phyloP scores from a whole-genome alignment of 2,113 vertebrate species.

The Eolophus roseicapilla region DNA sequence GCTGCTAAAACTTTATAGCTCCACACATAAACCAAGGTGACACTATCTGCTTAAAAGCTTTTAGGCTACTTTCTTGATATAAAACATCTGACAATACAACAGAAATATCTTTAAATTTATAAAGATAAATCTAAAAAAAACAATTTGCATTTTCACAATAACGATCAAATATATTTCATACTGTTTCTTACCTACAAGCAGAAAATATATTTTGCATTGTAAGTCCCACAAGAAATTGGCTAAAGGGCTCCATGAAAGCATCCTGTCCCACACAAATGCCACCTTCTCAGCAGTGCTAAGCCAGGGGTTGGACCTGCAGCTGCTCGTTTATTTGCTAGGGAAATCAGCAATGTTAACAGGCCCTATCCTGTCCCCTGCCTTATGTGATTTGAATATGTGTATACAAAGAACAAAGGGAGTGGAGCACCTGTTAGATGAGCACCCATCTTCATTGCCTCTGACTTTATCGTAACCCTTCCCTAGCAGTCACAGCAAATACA shows the following conservation, averaged over 20 bases:
- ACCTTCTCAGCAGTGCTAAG: constrained; percentile 35
- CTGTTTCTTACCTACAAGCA: constrained; percentile 77
- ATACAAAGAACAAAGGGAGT: constrained; percentile 78
- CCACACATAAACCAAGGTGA: background rate
- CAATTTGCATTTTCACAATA: background rate
- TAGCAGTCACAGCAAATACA: constrained; percentile 18
- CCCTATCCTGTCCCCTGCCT: constrained; percentile 74
- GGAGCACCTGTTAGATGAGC: constrained; percentile 78
- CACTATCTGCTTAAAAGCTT: constrained; percentile 6
- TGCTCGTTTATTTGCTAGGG: constrained; percentile 80
- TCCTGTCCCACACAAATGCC: constrained; percentile 66
- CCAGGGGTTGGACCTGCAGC: constrained; percentile 68
- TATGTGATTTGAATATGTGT: constrained; percentile 82
- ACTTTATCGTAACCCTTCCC: constrained; percentile 39
- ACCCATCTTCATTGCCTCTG: constrained; percentile 60
- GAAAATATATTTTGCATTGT: constrained; percentile 67
- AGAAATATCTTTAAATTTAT: background rate
- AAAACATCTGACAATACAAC: background rate
- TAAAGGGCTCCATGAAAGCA: constrained; percentile 73
- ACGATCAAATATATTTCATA: background rate
- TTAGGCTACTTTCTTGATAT: background rate
- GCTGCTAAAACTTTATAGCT: background rate
- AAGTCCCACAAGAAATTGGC: constrained; percentile 59
- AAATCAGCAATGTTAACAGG: constrained; percentile 79
- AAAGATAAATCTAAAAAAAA: background rate